phyloP scores from a whole-genome alignment of 2,797 vertebrate species.

The Notoglanidium macrostoma region DNA sequence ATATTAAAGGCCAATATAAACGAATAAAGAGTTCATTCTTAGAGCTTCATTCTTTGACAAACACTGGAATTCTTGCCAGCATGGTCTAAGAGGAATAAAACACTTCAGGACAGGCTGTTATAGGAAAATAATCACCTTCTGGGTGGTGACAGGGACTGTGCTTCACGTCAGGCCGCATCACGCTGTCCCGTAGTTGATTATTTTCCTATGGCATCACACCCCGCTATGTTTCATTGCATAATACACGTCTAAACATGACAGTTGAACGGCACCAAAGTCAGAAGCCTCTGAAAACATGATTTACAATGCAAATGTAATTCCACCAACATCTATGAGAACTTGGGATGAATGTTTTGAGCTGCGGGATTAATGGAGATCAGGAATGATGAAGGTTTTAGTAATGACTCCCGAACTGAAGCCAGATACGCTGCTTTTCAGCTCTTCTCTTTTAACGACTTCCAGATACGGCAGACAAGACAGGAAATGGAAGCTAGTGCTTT shows the following conservation, averaged over 20 bases:
- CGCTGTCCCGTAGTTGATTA: neutral
- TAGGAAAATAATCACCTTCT: neutral
- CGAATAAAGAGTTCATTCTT: neutral
- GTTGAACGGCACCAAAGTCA: neutral
- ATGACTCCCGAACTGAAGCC: slow-evolving; percentile 41
- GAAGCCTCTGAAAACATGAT: neutral
- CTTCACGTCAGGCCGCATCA: neutral
- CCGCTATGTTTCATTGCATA: neutral
- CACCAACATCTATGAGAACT: slow-evolving; percentile 42
- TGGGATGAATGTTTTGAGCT: slow-evolving; percentile 47
- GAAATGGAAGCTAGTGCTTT: slow-evolving; percentile 40
- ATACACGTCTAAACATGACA: neutral
- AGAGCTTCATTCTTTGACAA: neutral
- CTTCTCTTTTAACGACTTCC: slow-evolving; percentile 36
- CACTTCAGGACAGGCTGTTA: neutral
- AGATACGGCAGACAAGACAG: slow-evolving; percentile 36
- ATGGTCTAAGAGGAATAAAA: neutral
- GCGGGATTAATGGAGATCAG: slow-evolving; percentile 41
- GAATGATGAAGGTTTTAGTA: slow-evolving; percentile 50
- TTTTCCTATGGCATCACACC: neutral
- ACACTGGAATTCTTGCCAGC: neutral
- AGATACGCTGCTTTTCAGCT: slow-evolving; percentile 37
- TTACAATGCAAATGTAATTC: slow-evolving; percentile 7
- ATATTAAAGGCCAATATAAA: neutral
- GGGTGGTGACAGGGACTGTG: neutral